Conservation (phyloP, 2,113 vertebrate genomes). For the Heterocephalus glaber region DNA sequence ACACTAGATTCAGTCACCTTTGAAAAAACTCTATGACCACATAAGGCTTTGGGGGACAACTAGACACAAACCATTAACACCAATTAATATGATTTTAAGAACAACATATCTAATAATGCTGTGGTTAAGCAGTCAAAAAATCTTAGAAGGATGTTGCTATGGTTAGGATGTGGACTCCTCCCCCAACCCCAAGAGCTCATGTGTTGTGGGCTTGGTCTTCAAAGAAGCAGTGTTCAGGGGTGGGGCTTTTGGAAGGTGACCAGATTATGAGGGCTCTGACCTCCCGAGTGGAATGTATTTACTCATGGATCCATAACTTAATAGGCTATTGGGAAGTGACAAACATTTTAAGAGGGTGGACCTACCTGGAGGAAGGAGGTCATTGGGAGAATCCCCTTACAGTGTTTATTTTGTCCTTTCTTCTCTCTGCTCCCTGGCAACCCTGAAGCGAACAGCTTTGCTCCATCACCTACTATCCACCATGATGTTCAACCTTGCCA, state of each 20-base stretch:
- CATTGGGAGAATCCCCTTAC: background rate
- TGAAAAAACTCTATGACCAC: too few relatives aligned
- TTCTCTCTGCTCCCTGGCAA: background rate
- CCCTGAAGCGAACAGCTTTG: background rate
- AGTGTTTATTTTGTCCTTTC: background rate
- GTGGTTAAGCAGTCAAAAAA: background rate
- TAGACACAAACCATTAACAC: too few relatives aligned
- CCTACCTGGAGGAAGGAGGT: background rate
- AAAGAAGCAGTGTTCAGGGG: background rate
- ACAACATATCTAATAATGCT: background rate
- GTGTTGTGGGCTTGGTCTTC: background rate
- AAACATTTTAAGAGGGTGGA: background rate
- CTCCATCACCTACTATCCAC: background rate
- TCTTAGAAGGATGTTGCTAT: background rate
- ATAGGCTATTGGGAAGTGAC: background rate
- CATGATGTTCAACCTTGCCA: background rate
- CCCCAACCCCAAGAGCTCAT: background rate
- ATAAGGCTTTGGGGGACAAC: too few relatives aligned
- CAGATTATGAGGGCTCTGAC: background rate
- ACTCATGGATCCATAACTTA: background rate
- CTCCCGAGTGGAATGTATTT: background rate
- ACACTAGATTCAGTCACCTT: too few relatives aligned
- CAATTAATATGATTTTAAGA: conserved; percentile 17
- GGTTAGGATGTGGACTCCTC: background rate
- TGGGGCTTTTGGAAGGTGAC: background rate